Evolutionary conservation across 2,888 invertebrate genomes (phyloP).

Genomic region (Scrobipalpa atriplicella): DNA sequence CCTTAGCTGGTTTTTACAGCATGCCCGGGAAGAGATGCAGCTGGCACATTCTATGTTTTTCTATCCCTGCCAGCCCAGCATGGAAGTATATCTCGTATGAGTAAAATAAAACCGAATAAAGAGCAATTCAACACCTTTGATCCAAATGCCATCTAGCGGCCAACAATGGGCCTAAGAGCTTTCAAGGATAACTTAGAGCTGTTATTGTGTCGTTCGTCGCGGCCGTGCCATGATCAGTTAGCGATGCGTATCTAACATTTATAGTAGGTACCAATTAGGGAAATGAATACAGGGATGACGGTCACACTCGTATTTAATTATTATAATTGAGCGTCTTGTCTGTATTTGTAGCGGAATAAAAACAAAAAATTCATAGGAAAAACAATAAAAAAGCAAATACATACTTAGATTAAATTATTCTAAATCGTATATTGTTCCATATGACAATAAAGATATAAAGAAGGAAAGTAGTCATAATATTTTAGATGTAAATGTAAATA

Average conservation of each 20-base stretch:
- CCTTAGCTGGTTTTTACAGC: too few species aligned
- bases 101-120: neutral
- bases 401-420: too few species aligned
- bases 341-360: neutral
- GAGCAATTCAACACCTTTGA: slow-evolving; percentile 14
- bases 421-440: too few species aligned
- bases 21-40: too few species aligned
- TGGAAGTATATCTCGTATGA: neutral
- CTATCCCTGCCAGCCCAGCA: too few species aligned
- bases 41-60: too few species aligned
- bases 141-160: slow-evolving; percentile 35
- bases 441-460: too few species aligned
- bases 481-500: too few species aligned
- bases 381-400: too few species aligned
- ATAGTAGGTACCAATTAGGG: slow-evolving; percentile 70
- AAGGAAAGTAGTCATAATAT: too few species aligned
- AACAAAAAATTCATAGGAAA: too few species aligned
- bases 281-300: slow-evolving; percentile 60
- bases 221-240: slow-evolving; percentile 43
- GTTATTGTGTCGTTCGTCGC: slow-evolving; percentile 65
- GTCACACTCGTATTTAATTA: neutral
- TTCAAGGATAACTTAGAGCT: slow-evolving; percentile 65
- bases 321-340: too few species aligned
- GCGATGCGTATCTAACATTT: slow-evolving; percentile 68
- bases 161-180: slow-evolving; percentile 61